Evolutionary conservation across 2,888 invertebrate genomes (phyloP).

Genomic region (Uloborus plumipes): DNA sequence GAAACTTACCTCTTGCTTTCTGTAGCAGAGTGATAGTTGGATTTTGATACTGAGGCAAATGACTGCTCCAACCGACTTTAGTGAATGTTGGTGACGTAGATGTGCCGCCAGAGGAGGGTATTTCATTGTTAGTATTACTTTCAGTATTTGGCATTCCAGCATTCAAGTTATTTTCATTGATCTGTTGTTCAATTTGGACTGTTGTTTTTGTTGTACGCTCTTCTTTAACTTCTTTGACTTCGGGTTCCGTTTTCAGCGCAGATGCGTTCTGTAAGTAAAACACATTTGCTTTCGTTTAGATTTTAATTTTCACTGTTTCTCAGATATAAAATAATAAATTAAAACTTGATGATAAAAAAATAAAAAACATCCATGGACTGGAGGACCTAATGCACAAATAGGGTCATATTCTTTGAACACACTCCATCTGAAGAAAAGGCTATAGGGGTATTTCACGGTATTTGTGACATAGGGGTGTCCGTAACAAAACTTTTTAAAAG

Average conservation of each 20-base stretch:
- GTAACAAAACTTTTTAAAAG: too few relatives aligned
- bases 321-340: too few relatives aligned
- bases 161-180: neutral
- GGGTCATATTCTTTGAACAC: too few relatives aligned
- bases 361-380: too few relatives aligned
- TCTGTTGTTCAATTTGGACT: neutral
- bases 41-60: constrained; percentile 84
- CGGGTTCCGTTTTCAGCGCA: constrained; percentile 21
- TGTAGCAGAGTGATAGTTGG: constrained; percentile 89
- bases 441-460: too few relatives aligned
- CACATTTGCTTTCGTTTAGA: too few relatives aligned
- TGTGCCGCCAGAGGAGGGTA: neutral
- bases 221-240: constrained; percentile 26
- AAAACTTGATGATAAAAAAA: too few relatives aligned
- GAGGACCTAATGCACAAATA: too few relatives aligned
- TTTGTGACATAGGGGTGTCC: too few relatives aligned
- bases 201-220: constrained; percentile 1
- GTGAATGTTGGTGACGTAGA: constrained; percentile 37
- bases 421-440: too few relatives aligned
- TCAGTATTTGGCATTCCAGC: neutral
- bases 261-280: constrained; percentile 9
- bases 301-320: too few relatives aligned
- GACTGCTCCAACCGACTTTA: constrained; percentile 58
- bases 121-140: neutral
- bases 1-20: constrained; percentile 84